A percentile compares a stretch with the other conserved stretches of the same genome.
Evolutionary conservation across 2,888 invertebrate genomes (phyloP).

Genomic region (Megastigmus dorsalis): DNA sequence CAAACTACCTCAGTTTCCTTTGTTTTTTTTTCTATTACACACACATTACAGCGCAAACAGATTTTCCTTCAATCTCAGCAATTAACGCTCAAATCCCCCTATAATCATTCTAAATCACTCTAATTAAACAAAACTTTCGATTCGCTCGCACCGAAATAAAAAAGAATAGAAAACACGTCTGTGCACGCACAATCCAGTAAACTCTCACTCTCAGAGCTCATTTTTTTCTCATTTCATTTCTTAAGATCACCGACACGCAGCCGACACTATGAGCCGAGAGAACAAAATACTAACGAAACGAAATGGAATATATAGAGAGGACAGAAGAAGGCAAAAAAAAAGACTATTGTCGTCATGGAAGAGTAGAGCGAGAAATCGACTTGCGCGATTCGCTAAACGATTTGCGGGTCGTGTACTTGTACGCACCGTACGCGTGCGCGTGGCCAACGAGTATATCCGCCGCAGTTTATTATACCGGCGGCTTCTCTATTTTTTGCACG

Average conservation of each 20-base stretch:
- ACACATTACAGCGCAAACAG: no score
- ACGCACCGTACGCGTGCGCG: not conserved
- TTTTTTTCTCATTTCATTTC: no score
- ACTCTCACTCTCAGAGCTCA: slow-evolving; percentile 6
- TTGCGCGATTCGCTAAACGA: no score
- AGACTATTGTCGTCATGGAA: slow-evolving; percentile 33
- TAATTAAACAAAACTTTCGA: not conserved
- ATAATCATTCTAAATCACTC: slow-evolving; percentile 19
- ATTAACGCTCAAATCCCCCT: not conserved
- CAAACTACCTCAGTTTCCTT: no score
- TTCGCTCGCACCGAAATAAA: not conserved
- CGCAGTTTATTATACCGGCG: not conserved
- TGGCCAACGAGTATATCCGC: not conserved
- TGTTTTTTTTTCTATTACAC: no score
- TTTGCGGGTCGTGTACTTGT: no score
- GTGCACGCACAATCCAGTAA: not conserved
- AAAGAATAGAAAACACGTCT: not conserved
- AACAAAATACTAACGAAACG: not conserved
- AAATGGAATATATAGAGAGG: not conserved
- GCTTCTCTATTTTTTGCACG: no score
- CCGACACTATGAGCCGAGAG: no score
- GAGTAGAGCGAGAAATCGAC: slow-evolving; percentile 48
- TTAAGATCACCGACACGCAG: no score
- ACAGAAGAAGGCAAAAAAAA: slow-evolving; percentile 1
- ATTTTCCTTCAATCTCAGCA: no score